These are phyloP conservation scores for Scolopax mira DNA, from an alignment of 2,113 vertebrate genomes.

Conservation along the genomic window DNA sequence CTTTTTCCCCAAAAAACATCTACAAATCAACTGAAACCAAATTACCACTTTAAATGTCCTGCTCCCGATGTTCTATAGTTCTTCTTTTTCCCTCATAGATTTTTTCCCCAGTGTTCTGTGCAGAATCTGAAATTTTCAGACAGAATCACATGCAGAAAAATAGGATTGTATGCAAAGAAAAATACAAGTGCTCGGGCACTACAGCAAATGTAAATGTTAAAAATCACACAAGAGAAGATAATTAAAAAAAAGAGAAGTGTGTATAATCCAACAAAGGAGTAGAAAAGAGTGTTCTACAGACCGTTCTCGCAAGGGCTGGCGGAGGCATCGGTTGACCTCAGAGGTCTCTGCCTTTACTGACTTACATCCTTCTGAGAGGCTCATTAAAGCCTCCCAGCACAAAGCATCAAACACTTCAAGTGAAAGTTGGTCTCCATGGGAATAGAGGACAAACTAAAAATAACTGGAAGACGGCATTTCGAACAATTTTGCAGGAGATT, in stretches of 20 bases:
- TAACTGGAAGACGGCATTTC: not conserved
- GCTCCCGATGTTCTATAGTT: accelerated
- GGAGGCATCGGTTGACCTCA: not conserved
- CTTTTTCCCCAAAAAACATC: not conserved
- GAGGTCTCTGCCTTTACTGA: not conserved
- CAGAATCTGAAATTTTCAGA: not conserved
- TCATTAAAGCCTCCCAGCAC: conserved; percentile 34
- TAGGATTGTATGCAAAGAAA: not conserved
- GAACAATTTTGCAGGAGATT: conserved; percentile 13
- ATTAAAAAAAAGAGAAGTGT: not conserved
- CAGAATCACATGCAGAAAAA: not conserved
- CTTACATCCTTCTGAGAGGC: not conserved
- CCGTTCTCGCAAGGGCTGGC: not conserved
- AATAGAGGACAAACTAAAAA: conserved; percentile 64
- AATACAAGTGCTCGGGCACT: not conserved
- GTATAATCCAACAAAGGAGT: not conserved
- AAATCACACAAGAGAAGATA: not conserved
- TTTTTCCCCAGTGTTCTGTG: not conserved
- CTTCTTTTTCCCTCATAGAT: not conserved
- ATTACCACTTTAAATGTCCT: not conserved
- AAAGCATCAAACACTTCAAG: conserved; percentile 32
- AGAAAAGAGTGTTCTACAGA: not conserved
- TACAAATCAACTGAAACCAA: not conserved
- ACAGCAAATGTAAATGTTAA: not conserved
- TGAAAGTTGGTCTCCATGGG: conserved; percentile 61